Percentiles rank a stretch among this genome's conserved stretches.
Evolutionary conservation across 1,140 invertebrate species (phyloP).

Genomic region (Archivesica marissinica): DNA sequence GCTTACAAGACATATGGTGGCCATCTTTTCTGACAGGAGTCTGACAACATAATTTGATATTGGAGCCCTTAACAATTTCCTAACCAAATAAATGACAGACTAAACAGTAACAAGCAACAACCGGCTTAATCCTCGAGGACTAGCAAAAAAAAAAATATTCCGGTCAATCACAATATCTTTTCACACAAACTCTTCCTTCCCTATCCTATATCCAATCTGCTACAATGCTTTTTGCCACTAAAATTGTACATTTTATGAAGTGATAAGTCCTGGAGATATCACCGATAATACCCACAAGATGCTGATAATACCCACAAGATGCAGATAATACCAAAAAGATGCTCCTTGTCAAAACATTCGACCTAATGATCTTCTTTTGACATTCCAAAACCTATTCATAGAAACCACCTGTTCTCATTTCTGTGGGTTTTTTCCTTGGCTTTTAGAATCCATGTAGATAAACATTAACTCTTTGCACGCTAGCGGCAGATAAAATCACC

Average conservation of each 20-base stretch:
- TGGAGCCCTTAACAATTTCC: conserved; percentile 4
- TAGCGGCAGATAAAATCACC: too few relatives aligned
- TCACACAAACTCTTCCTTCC: neutral
- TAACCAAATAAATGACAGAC: conserved; percentile 19
- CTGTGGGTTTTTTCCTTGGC: too few relatives aligned
- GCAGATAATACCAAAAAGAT: neutral
- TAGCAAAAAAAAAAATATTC: neutral
- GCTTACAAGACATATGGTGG: conserved; percentile 20
- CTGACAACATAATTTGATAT: conserved; percentile 37
- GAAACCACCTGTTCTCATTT: neutral
- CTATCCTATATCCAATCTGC: too few relatives aligned
- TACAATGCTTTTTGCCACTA: too few relatives aligned
- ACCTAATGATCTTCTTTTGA: conserved; percentile 4
- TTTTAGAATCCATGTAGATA: too few relatives aligned
- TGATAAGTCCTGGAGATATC: neutral
- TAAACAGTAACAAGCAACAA: conserved; percentile 11
- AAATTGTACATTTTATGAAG: neutral
- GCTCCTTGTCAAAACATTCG: neutral
- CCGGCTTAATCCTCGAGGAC: neutral
- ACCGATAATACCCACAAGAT: neutral
- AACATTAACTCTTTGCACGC: too few relatives aligned
- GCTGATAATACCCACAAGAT: neutral
- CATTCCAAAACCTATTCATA: conserved; percentile 1
- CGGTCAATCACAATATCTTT: neutral
- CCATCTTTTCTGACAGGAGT: conserved; percentile 23